A percentile compares a stretch with the other conserved stretches of the same genome.
Conservation (phyloP, 2,888 invertebrate genomes). For the Tinea semifulvella region DNA sequence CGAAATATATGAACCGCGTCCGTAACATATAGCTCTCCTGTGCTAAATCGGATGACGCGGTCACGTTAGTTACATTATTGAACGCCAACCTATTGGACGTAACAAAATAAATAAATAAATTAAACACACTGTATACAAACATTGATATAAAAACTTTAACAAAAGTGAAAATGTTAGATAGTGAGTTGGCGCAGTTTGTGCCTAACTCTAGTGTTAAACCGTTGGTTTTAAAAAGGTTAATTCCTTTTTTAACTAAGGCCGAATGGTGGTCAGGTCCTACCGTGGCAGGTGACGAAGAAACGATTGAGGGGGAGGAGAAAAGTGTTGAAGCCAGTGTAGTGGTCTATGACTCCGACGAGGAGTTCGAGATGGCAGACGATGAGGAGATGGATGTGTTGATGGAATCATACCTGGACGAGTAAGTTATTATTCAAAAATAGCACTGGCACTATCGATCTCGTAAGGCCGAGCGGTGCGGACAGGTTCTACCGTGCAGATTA, state of each 20-base stretch:
- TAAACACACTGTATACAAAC: neutral
- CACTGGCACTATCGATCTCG: no score
- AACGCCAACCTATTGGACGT: neutral
- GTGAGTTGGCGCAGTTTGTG: neutral
- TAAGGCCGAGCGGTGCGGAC: no score
- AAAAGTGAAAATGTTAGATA: conserved; percentile 4
- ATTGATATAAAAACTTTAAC: neutral
- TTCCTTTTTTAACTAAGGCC: neutral
- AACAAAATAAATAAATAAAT: neutral
- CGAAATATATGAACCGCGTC: no score
- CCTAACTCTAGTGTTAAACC: neutral
- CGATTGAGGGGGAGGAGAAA: neutral
- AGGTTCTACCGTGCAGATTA: no score
- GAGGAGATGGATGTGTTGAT: neutral
- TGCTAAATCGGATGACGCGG: no score
- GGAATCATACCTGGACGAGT: no score
- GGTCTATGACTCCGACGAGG: neutral
- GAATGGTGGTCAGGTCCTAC: no score
- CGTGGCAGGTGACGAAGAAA: neutral
- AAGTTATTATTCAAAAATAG: no score
- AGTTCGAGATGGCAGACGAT: neutral
- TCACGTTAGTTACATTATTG: no score
- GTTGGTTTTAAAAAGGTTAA: neutral
- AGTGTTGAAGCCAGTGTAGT: neutral
- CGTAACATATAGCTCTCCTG: no score